Evolutionary conservation across 2,888 invertebrate species (phyloP).

Genomic region (Stenodera caucasica): DNA sequence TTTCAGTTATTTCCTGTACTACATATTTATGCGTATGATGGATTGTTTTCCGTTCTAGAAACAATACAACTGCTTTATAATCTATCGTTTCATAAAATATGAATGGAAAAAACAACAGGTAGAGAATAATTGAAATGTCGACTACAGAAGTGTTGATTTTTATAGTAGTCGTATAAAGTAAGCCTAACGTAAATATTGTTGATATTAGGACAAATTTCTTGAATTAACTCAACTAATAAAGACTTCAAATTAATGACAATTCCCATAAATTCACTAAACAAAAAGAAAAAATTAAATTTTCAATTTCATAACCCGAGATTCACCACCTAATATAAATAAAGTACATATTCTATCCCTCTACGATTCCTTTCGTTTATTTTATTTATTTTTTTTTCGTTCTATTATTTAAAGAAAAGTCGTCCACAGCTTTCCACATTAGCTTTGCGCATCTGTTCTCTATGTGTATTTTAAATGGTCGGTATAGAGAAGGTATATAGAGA

Average conservation of each 20-base stretch:
- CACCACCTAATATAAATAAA: neutral
- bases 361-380: neutral
- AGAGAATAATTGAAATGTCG: neutral
- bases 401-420: conserved; percentile 3
- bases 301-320: neutral
- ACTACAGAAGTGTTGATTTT: too few species aligned
- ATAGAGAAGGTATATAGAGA: neutral
- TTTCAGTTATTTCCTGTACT: conserved; percentile 2
- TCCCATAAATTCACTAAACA: too few species aligned
- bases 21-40: neutral
- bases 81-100: neutral
- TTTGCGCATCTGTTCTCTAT: conserved; percentile 23
- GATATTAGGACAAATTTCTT: too few species aligned
- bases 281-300: too few species aligned
- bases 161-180: too few species aligned
- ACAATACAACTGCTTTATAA: neutral
- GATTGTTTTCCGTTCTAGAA: neutral
- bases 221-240: too few species aligned
- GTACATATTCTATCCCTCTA: neutral
- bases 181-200: too few species aligned
- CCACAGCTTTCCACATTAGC: conserved; percentile 8
- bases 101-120: neutral
- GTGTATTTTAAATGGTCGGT: conserved; percentile 4
- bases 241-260: too few species aligned
- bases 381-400: neutral